Evolutionary conservation across 1,140 invertebrate genomes (phyloP).

Genomic region (Brevipalpus yothersi): DNA sequence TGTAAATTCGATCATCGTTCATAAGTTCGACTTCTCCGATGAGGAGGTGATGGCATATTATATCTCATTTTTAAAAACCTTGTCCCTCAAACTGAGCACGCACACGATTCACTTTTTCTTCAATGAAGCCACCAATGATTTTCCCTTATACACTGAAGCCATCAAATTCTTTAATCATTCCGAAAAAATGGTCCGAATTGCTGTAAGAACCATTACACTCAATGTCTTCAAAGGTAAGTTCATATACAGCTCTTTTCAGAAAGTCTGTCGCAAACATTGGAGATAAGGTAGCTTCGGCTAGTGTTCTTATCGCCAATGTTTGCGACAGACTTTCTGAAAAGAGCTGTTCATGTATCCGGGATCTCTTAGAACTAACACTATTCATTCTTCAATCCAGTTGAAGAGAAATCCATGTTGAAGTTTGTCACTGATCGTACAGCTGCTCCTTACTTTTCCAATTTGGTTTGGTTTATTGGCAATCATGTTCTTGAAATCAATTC

Average conservation of each 20-base stretch:
- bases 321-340: slow-evolving; percentile 2
- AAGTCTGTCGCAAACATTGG: too few species aligned
- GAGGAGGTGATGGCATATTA: slow-evolving; percentile 99
- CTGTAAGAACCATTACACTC: slow-evolving; percentile 82
- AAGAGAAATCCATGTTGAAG: slow-evolving; percentile 78
- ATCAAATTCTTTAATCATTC: slow-evolving; percentile 98
- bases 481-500: slow-evolving; percentile 86
- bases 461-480: slow-evolving; percentile 98
- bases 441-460: slow-evolving; percentile 89
- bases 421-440: slow-evolving; percentile 89
- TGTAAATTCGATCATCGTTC: slow-evolving; percentile 96
- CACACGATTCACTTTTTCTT: slow-evolving; percentile 99
- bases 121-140: slow-evolving; percentile 98
- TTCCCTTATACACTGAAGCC: slow-evolving; percentile 93
- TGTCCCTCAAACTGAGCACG: slow-evolving; percentile 91
- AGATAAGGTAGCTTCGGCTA: too few species aligned
- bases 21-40: slow-evolving; percentile 98
- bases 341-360: background rate
- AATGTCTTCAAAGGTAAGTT: slow-evolving; percentile 56
- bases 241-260: too few species aligned
- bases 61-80: slow-evolving; percentile 92
- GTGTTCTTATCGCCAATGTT: background rate
- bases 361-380: background rate
- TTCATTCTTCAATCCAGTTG: slow-evolving; percentile 32
- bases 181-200: slow-evolving; percentile 96